Conservation (phyloP, 2,888 invertebrate genomes). For the Clepsis dumicolana region DNA sequence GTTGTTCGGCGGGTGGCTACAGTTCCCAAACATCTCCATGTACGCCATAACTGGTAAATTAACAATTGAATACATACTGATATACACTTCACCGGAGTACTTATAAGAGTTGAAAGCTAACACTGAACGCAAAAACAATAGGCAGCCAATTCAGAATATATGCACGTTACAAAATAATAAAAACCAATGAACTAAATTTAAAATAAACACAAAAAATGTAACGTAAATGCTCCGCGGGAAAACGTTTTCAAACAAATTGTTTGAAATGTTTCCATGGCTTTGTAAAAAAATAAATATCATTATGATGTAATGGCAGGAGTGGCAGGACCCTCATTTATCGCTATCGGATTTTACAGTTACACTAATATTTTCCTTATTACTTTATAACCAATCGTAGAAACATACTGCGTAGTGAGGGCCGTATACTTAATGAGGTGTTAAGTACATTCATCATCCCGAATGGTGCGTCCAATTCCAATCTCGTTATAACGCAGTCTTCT, state of each 20-base stretch:
- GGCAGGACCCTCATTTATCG: not conserved
- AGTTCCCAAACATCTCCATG: conserved; percentile 98
- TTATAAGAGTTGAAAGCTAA: conserved; percentile 13
- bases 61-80: not conserved
- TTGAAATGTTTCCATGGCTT: too few relatives aligned
- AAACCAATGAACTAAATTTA: not conserved
- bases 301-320: too few relatives aligned
- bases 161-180: not conserved
- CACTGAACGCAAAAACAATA: conserved; percentile 5
- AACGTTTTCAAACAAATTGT: not conserved
- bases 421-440: conserved; percentile 71
- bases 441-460: conserved; percentile 65
- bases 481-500: conserved; percentile 50
- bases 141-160: not conserved
- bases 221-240: not conserved
- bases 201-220: not conserved
- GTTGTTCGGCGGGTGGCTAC: conserved; percentile 90
- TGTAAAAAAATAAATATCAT: too few relatives aligned
- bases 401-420: conserved; percentile 65
- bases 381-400: not conserved
- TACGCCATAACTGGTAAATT: conserved; percentile 94
- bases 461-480: conserved; percentile 64
- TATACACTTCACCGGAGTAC: not conserved
- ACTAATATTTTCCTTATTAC: not conserved
- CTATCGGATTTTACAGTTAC: not conserved